phyloP scores from a whole-genome alignment of 2,113 vertebrate genomes.

The Mohoua ochrocephala region DNA sequence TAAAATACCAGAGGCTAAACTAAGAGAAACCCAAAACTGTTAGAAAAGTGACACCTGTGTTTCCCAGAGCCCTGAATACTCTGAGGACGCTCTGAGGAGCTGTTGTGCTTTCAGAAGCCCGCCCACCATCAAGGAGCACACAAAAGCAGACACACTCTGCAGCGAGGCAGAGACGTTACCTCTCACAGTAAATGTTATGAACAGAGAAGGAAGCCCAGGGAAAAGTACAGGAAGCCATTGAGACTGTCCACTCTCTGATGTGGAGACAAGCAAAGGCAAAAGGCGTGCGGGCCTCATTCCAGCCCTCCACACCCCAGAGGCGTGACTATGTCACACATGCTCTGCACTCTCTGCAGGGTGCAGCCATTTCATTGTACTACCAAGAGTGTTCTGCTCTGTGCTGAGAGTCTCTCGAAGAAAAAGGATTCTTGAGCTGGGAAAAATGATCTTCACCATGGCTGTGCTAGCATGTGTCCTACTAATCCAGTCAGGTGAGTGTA shows the following conservation, averaged over 20 bases:
- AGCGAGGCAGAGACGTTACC: fast-evolving
- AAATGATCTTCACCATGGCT: neutral
- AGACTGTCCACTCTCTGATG: neutral
- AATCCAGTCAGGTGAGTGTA: neutral
- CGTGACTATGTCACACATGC: neutral
- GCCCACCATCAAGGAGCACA: neutral
- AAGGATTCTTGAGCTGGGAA: neutral
- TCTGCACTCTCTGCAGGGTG: neutral
- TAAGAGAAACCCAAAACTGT: neutral
- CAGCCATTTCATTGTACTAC: neutral
- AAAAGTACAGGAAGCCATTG: neutral
- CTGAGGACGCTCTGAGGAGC: neutral
- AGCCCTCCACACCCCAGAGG: neutral
- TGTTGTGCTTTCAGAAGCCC: neutral
- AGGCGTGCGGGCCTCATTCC: neutral
- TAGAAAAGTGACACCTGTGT: neutral
- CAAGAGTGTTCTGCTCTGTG: neutral
- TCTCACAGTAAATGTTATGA: fast-evolving
- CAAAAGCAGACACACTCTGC: neutral
- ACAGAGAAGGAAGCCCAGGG: neutral
- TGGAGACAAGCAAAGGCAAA: neutral
- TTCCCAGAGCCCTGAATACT: neutral
- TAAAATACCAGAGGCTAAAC: neutral
- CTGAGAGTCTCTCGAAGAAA: fast-evolving
- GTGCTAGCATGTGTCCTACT: neutral